These are phyloP conservation scores for Serilophus lunatus DNA, from an alignment of 2,113 vertebrate species.

Conservation along the genomic window DNA sequence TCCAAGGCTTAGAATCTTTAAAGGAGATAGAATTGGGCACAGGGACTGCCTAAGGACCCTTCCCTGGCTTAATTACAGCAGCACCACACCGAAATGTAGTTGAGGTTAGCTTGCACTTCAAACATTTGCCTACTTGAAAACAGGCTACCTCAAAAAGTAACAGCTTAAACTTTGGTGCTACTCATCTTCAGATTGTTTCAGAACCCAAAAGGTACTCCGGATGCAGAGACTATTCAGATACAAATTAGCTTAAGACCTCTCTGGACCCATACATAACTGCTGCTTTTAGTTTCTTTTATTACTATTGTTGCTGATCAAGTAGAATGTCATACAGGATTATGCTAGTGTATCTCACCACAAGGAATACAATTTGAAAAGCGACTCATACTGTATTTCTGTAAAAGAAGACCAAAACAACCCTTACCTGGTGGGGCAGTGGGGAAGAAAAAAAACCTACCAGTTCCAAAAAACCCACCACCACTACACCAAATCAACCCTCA, in stretches of 20 bases:
- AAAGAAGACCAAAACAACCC: neutral
- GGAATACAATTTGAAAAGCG: neutral
- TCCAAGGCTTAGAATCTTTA: neutral
- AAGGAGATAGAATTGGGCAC: neutral
- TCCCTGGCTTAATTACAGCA: neutral
- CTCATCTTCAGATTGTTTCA: neutral
- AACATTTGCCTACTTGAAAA: neutral
- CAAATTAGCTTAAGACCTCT: neutral
- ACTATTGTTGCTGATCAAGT: neutral
- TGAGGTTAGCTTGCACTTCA: neutral
- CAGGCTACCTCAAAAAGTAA: neutral
- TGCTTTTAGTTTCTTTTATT: neutral
- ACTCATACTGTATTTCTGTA: neutral
- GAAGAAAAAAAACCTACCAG: neutral
- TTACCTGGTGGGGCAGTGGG: neutral
- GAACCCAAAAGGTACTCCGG: neutral
- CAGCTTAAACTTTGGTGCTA: neutral
- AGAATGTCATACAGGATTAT: neutral
- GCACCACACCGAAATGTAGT: neutral
- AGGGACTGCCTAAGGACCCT: neutral
- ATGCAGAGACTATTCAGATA: neutral
- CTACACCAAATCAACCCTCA: neutral
- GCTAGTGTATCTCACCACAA: neutral
- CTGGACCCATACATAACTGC: neutral
- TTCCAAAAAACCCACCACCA: neutral